phyloP scores from a whole-genome alignment of 2,797 vertebrate species.

The Orientallactaga sibirica region DNA sequence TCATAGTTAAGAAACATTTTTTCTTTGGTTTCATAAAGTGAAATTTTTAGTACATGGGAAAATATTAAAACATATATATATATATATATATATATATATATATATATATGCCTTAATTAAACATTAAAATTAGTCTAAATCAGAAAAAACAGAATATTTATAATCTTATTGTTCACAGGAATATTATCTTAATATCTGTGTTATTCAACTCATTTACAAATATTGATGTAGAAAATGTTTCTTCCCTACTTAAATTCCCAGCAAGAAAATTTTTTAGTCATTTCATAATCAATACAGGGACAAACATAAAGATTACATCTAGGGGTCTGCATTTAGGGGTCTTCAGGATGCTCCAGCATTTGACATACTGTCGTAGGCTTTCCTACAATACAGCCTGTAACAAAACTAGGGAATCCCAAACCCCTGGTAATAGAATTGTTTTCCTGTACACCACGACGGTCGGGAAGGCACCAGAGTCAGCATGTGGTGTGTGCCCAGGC shows the following conservation, averaged over 20 bases:
- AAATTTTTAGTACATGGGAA: background rate
- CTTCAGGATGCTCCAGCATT: too few relatives aligned
- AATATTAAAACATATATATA: background rate
- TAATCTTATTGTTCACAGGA: background rate
- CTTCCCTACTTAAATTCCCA: background rate
- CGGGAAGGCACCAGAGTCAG: too few relatives aligned
- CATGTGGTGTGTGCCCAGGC: too few relatives aligned
- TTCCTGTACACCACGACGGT: too few relatives aligned
- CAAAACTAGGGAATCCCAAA: too few relatives aligned
- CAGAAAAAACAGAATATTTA: background rate
- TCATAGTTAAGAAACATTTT: conserved; percentile 10
- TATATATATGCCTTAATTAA: background rate
- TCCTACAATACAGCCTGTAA: too few relatives aligned
- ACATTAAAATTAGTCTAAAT: background rate
- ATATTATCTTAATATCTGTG: background rate
- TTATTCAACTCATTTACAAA: conserved; percentile 15
- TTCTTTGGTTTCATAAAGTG: conserved; percentile 50
- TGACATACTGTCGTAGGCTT: too few relatives aligned
- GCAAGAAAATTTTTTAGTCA: conserved; percentile 3
- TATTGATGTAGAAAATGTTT: conserved; percentile 23
- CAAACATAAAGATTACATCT: background rate
- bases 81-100: too few relatives aligned
- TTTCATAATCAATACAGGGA: background rate
- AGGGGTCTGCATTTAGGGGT: too few relatives aligned
- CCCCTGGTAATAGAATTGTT: too few relatives aligned